A percentile compares a stretch with the other conserved stretches of the same genome.
Evolutionary conservation across 1,140 invertebrate genomes (phyloP).

Genomic region (Neodiprion virginianus): DNA sequence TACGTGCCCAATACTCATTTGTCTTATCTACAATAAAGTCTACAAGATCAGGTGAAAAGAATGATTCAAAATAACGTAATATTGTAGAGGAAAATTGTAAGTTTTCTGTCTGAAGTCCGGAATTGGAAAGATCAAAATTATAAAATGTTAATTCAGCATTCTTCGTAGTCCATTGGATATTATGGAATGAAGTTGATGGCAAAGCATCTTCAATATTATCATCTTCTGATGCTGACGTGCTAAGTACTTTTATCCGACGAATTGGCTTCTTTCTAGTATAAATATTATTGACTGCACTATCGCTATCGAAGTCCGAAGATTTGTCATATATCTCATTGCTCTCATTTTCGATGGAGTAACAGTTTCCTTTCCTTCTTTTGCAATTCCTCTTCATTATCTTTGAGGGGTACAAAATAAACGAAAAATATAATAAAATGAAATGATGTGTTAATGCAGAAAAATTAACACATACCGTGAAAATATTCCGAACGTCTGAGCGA

Average conservation of each 20-base stretch:
- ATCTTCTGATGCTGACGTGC: constrained; percentile 18
- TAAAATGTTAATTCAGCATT: constrained; percentile 21
- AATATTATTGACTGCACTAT: constrained; percentile 22
- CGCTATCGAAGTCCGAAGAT: constrained; percentile 13
- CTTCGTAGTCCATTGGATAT: constrained; percentile 21
- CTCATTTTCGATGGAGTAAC: constrained; percentile 12
- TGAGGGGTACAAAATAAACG: too few species aligned
- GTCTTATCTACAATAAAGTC: constrained; percentile 17
- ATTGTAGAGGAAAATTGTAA: not conserved
- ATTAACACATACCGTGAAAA: too few species aligned
- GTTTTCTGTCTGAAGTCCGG: too few species aligned
- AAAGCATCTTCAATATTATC: constrained; percentile 16
- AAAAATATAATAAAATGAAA: too few species aligned
- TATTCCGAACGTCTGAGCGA: too few species aligned
- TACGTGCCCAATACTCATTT: constrained; percentile 18
- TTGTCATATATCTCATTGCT: constrained; percentile 7
- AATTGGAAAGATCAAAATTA: constrained; percentile 14
- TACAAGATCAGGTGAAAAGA: constrained; percentile 19
- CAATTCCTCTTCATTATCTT: too few species aligned
- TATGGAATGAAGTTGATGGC: constrained; percentile 13
- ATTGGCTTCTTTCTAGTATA: constrained; percentile 21
- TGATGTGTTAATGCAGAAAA: too few species aligned
- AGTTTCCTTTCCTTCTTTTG: constrained; percentile 12
- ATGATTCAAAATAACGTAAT: constrained; percentile 21
- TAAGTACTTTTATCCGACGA: constrained; percentile 20